Percentiles rank a stretch among this genome's conserved stretches.
Evolutionary conservation across 2,797 vertebrate genomes (phyloP).

Genomic region (Cygnus olor): DNA sequence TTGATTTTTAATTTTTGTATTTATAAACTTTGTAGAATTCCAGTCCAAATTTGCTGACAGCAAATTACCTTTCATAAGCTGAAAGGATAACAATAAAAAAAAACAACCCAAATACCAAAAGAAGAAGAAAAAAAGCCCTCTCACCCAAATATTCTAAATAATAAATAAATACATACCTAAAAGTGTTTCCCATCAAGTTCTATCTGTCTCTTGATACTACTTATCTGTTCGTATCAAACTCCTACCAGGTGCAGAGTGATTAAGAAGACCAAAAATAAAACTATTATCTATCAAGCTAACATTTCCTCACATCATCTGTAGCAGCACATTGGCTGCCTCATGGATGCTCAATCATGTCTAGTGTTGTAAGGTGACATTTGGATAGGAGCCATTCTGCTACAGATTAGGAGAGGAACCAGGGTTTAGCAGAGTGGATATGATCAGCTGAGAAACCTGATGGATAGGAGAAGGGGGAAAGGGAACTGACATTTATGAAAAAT

Average conservation of each 20-base stretch:
- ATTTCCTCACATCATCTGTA: slow-evolving; percentile 21
- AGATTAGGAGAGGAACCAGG: not conserved
- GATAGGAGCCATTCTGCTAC: not conserved
- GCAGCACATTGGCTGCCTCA: not conserved
- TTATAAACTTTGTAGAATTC: not conserved
- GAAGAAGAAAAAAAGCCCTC: not conserved
- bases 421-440: not conserved
- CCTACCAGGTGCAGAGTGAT: slow-evolving; percentile 49
- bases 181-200: slow-evolving; percentile 6
- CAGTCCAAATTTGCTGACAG: not conserved
- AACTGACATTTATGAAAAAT: not conserved
- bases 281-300: slow-evolving; percentile 37
- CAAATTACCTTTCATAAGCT: not conserved
- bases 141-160: not conserved
- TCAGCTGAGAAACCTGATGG: not conserved
- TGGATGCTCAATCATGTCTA: not conserved
- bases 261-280: slow-evolving; percentile 55
- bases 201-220: slow-evolving; percentile 45
- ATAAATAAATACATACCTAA: slow-evolving; percentile 15
- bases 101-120: not conserved
- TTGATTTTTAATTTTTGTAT: not conserved
- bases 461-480: not conserved
- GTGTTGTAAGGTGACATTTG: slow-evolving; percentile 8
- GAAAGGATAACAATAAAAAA: not conserved
- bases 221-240: slow-evolving; percentile 41